A percentile compares a stretch with the other conserved stretches of the same genome.
These are phyloP conservation scores for Hippocampus kuda DNA, from an alignment of 2,797 vertebrate species.

Conservation along the genomic window DNA sequence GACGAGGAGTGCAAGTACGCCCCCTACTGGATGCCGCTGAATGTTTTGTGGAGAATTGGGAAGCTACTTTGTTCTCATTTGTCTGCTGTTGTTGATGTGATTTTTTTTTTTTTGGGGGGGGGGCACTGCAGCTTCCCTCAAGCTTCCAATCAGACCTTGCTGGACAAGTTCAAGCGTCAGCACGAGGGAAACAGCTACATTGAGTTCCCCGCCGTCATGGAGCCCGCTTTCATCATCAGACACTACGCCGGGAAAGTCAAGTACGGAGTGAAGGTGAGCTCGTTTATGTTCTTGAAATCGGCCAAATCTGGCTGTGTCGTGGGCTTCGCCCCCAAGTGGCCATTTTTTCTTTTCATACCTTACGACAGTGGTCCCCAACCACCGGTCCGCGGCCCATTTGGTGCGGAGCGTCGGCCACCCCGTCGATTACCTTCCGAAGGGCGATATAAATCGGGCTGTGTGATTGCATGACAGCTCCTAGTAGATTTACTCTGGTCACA, in stretches of 20 bases:
- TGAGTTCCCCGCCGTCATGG: conserved; percentile 94
- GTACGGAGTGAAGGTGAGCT: conserved; percentile 86
- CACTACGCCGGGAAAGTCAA: conserved; percentile 97
- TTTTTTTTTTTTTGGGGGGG: too few relatives aligned
- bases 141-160: conserved; percentile 89
- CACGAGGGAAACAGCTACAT: conserved; percentile 91
- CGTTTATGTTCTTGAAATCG: neutral
- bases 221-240: conserved; percentile 91
- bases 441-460: too few relatives aligned
- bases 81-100: neutral
- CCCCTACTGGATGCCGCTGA: conserved; percentile 5
- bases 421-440: too few relatives aligned
- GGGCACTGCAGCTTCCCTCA: conserved; percentile 78
- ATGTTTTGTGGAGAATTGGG: neutral
- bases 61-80: neutral
- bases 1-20: conserved; percentile 98
- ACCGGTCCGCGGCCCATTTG: too few relatives aligned
- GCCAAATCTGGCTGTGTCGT: neutral
- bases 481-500: too few relatives aligned
- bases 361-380: too few relatives aligned
- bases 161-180: conserved; percentile 93
- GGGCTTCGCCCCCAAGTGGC: too few relatives aligned
- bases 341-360: too few relatives aligned
- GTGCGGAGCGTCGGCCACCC: too few relatives aligned
- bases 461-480: too few relatives aligned